Base-by-base conservation (phyloP, 2,113 vertebrate species). In the Scolopax mira region DNA sequence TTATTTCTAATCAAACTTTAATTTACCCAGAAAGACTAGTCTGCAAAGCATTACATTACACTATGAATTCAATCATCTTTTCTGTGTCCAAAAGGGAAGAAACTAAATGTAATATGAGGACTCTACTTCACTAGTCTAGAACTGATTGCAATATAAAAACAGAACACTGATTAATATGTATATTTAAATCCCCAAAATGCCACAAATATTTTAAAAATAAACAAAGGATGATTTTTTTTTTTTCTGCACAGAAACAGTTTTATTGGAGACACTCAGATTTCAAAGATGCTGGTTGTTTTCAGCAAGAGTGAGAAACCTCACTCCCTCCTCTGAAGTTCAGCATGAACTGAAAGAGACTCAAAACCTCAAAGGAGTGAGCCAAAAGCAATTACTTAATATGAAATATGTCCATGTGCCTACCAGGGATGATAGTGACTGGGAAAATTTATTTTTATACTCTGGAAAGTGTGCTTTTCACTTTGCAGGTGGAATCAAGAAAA, bases 401-500 rank as follows among this genome's bases (percentile, higher is more conserved):
- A 91, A 79, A 87, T 92, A 77, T 91, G 57, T 72, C 66, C 49
- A 79, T 58, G 19, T 96, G 25, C 16, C 49, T 87, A 79, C 41
- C 41, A 73, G 37, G 8, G 25, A 54, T 70, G 49, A 79, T 46
- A 18, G 13, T 41, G 49, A 87, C 11, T 28, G 30, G 10, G 28
- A 79, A 75, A 78, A 79, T 82, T 89, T 89, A 82, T 64, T 94
- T 89, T 89, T 89, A 39, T 58, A 19, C 10, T 77, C 54, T 61
- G 39, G 24, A 79, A 93, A 82, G 28, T 70, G 41, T 77, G 24
- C 33, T 91, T 89, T 79, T 27, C 41, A 28, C n/a, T 95, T 88
- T 80, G 13, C 49, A 88, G 66, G 30, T 23, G 65, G 48, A 93
- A 89, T 67, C 42, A 89, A 92, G 78, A 93, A 96, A 90, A 94